A percentile compares a stretch with the other conserved stretches of the same genome.
Evolutionary conservation across 2,888 invertebrate species (phyloP).

Genomic region (Acrobasis repandana): DNA sequence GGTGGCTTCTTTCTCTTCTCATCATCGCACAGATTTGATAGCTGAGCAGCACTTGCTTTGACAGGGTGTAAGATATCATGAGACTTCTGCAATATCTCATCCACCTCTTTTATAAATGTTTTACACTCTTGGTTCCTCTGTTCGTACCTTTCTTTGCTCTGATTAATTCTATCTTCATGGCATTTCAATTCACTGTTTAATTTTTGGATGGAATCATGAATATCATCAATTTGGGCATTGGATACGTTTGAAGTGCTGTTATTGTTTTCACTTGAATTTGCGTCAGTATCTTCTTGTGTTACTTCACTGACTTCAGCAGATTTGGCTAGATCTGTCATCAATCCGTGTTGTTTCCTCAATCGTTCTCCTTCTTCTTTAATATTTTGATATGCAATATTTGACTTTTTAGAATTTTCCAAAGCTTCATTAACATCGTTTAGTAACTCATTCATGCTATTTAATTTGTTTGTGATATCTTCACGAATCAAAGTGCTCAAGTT

Average conservation of each 20-base stretch:
- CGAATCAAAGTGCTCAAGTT: slow-evolving; percentile 69
- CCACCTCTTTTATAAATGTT: slow-evolving; percentile 69
- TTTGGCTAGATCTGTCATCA: neutral
- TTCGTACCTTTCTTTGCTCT: slow-evolving; percentile 63
- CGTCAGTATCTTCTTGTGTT: slow-evolving; percentile 19
- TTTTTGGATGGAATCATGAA: slow-evolving; percentile 62
- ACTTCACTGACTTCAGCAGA: slow-evolving; percentile 15
- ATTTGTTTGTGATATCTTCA: slow-evolving; percentile 75
- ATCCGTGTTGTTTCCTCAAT: slow-evolving; percentile 5
- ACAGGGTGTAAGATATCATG: slow-evolving; percentile 63
- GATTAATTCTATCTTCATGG: slow-evolving; percentile 66
- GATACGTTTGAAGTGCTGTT: slow-evolving; percentile 38
- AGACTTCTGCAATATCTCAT: slow-evolving; percentile 65
- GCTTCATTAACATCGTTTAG: slow-evolving; percentile 73
- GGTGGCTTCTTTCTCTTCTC: slow-evolving; percentile 21
- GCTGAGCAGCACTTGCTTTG: slow-evolving; percentile 29
- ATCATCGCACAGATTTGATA: slow-evolving; percentile 26
- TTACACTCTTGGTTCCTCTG: slow-evolving; percentile 65
- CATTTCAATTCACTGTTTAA: slow-evolving; percentile 62
- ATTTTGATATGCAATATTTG: slow-evolving; percentile 64
- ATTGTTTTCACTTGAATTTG: slow-evolving; percentile 25
- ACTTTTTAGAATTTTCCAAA: slow-evolving; percentile 69
- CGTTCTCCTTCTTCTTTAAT: slow-evolving; percentile 53
- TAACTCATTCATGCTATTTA: slow-evolving; percentile 75
- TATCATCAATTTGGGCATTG: slow-evolving; percentile 64